Evolutionary conservation across 2,888 invertebrate species (phyloP), one percentile per base, ranked within the genome.

Genomic region (Carterocephalus palaemon): DNA sequence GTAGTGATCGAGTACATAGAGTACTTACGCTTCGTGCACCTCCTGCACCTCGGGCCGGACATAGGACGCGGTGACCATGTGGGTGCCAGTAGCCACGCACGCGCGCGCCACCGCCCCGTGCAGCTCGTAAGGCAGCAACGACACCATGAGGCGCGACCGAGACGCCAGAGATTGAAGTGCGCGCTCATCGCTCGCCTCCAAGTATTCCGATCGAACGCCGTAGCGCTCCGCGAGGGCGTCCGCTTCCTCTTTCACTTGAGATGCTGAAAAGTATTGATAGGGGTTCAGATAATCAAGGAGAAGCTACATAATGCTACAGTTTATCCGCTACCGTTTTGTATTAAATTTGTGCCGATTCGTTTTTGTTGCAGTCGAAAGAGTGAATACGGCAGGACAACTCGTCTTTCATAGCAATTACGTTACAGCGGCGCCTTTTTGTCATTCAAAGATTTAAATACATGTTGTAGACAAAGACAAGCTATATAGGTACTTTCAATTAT

Each of bases 31-130:
- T 24, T 93, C 86, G 62, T 98, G 92, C 5, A 98, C 78, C 0
- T 90, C 90, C 60, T 89, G 91, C 59, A 99, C 93, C 62, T 94
- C 92, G 1, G 95, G 93, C 6, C 94, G 93, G 43, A 96, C 91
- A 65, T 99, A 99, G 49, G 97, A 98, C 0, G 98, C 98, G 0
- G 99, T 99, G 9, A 99, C 97, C 92, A 99, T 91, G 72, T 99
- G 96, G 0, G 93, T 93, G 50, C 92, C 90, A 49, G 93, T 89
- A n/a, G 90, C 89, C 38, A 99, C 93, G 70, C 99, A 99, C 9
- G 92, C 91, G 60, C 91, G 90, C 0, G 98, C 99, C 2, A 94
- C 92, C 3, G 92, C 85, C 0, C 95, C 94, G 71, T 99, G 99
- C 19, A 98, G 88, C 8, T 91, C 89, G 67, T 97, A 98, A 0